Evolutionary conservation across 2,888 invertebrate genomes (phyloP).

Genomic region (Diarsia dahlii): DNA sequence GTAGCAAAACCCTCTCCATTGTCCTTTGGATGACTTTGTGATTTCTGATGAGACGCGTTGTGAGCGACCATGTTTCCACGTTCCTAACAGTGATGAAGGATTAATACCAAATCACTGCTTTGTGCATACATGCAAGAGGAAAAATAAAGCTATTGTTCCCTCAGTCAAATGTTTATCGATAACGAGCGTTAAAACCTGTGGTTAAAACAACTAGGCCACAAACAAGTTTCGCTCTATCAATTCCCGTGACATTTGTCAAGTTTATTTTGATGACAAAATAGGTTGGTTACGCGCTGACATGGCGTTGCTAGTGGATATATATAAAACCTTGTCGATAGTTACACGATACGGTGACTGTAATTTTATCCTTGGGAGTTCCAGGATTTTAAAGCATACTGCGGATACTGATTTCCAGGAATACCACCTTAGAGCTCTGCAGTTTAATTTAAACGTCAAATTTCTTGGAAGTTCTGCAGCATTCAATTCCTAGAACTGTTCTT

Average conservation of each 20-base stretch:
- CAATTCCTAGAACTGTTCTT: neutral
- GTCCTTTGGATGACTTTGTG: too few species aligned
- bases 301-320: neutral
- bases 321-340: neutral
- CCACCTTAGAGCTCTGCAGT: neutral
- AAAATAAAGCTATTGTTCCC: neutral
- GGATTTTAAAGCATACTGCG: neutral
- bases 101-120: neutral
- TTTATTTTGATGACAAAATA: neutral
- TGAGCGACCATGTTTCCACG: too few species aligned
- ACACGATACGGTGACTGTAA: neutral
- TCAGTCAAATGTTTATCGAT: neutral
- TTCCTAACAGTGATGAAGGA: neutral
- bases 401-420: neutral
- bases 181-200: neutral
- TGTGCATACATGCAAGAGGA: neutral
- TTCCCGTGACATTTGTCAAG: neutral
- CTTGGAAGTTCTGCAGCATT: neutral
- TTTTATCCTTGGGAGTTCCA: too few species aligned
- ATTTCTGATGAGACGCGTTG: too few species aligned
- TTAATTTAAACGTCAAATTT: neutral
- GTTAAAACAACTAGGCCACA: neutral
- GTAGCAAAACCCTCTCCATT: too few species aligned
- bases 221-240: neutral
- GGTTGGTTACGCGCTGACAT: neutral